These are phyloP conservation scores for Drosophila lacertosa DNA, from an alignment of 1,140 invertebrate species.

Conservation along the genomic window DNA sequence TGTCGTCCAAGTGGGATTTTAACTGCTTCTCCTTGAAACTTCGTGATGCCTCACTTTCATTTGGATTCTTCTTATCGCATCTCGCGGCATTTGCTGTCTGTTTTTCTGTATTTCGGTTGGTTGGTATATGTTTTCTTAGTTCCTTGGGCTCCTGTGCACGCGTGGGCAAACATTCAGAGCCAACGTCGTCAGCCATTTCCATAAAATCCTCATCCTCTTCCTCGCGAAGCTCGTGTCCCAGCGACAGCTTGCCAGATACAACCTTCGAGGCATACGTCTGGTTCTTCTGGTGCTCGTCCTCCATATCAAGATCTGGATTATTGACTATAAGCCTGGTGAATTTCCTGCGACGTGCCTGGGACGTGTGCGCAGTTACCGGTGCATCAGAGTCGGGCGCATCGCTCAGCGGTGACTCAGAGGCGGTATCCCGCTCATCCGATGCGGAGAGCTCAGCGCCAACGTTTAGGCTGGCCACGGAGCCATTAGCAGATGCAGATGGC, in stretches of 20 bases:
- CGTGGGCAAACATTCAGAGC: background rate
- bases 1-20: background rate
- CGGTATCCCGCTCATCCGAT: conserved; percentile 32
- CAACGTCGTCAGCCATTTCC: background rate
- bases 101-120: background rate
- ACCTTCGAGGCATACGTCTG: background rate
- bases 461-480: conserved; percentile 40
- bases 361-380: background rate
- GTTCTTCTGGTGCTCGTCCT: background rate
- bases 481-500: background rate
- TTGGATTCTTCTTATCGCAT: background rate
- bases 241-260: background rate
- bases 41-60: background rate
- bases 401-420: background rate
- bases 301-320: conserved; percentile 2
- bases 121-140: background rate
- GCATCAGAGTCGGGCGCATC: conserved; percentile 1
- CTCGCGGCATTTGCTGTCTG: background rate
- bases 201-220: background rate
- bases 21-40: background rate
- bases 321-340: conserved; percentile 15
- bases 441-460: conserved; percentile 48
- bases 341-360: conserved; percentile 31
- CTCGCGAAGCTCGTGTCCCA: background rate
- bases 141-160: background rate